These are phyloP conservation scores for Epiblema foenella DNA, from an alignment of 2,888 invertebrate species.

Conservation along the genomic window DNA sequence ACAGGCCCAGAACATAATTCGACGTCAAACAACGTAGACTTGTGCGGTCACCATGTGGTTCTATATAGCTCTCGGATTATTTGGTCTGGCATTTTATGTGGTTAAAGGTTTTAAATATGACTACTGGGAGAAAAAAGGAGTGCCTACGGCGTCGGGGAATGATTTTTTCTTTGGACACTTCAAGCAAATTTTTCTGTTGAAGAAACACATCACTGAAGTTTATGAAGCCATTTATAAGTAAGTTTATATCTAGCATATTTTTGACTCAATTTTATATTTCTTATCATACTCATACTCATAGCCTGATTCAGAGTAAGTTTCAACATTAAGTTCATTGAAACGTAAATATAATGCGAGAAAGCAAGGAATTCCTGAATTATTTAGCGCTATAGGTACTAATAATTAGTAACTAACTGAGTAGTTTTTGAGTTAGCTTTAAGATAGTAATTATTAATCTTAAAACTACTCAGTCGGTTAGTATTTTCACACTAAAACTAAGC, in stretches of 20 bases:
- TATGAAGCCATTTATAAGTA: constrained; percentile 31
- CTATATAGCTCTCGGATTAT: constrained; percentile 26
- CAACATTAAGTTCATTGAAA: too few relatives aligned
- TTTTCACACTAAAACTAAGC: too few relatives aligned
- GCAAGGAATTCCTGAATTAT: neutral
- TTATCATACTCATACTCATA: too few relatives aligned
- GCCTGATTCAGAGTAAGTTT: too few relatives aligned
- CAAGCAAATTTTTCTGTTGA: constrained; percentile 25
- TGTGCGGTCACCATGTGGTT: constrained; percentile 18
- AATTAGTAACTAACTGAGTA: too few relatives aligned
- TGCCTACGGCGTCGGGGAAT: constrained; percentile 33
- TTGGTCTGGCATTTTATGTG: constrained; percentile 12
- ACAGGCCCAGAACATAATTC: constrained; percentile 14
- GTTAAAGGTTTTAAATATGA: constrained; percentile 24
- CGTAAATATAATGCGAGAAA: too few relatives aligned
- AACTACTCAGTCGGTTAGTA: too few relatives aligned
- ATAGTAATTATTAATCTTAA: too few relatives aligned
- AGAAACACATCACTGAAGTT: constrained; percentile 21
- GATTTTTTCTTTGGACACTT: constrained; percentile 40
- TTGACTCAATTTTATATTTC: too few relatives aligned
- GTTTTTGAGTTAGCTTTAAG: too few relatives aligned
- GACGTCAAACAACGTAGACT: neutral
- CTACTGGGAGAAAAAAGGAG: constrained; percentile 33
- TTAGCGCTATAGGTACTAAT: too few relatives aligned
- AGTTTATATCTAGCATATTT: constrained; percentile 14